Conservation (phyloP, 2,797 vertebrate species). For the Hippopotamyrus pictus region DNA sequence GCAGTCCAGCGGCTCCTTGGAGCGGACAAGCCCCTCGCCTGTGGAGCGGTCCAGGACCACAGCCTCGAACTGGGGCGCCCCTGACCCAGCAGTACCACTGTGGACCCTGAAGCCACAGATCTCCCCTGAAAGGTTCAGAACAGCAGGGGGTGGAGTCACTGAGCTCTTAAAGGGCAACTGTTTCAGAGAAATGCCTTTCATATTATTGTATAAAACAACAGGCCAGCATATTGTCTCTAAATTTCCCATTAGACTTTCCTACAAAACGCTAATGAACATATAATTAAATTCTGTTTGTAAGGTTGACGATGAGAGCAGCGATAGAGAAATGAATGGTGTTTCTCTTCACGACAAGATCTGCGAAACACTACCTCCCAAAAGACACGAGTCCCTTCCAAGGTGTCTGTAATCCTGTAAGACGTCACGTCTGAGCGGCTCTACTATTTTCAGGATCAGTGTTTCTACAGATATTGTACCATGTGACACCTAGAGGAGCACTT, state of each 20-base stretch:
- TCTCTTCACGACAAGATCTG: background rate
- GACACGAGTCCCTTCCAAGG: background rate
- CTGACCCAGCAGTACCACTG: constrained; percentile 73
- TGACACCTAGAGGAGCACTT: background rate
- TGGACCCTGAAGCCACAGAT: constrained; percentile 96
- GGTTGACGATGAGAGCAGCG: background rate
- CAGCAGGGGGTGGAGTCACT: background rate
- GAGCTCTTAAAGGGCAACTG: background rate
- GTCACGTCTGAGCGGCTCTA: background rate
- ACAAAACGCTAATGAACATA: background rate
- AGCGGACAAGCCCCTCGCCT: constrained; percentile 89
- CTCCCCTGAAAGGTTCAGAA: constrained; percentile 67
- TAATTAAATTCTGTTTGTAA: background rate
- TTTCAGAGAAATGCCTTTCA: background rate
- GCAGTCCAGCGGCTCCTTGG: constrained; percentile 92
- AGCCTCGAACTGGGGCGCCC: constrained; percentile 84
- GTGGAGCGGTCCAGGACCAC: constrained; percentile 95
- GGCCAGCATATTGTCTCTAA: background rate
- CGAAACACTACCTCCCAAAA: background rate
- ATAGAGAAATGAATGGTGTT: background rate
- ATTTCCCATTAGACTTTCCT: background rate
- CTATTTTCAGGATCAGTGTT: constrained; percentile 3
- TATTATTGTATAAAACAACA: background rate
- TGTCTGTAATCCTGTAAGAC: background rate
- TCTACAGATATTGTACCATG: background rate